These are phyloP conservation scores for Erpobdella octoculata DNA, from an alignment of 2,888 invertebrate genomes.

Conservation along the genomic window DNA sequence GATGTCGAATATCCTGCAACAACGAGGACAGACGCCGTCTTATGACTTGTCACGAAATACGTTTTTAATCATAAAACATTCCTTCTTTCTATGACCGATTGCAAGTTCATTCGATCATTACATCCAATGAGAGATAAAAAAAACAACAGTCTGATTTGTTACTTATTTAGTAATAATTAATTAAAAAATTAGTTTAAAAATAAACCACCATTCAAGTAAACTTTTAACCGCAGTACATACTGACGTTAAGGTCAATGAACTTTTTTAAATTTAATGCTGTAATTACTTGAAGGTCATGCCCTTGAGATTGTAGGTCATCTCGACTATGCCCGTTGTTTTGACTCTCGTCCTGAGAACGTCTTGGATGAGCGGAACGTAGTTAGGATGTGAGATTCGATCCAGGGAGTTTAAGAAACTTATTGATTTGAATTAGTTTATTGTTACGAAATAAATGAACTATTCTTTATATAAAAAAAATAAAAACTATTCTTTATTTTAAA, in stretches of 20 bases:
- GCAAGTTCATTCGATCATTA: too few species aligned
- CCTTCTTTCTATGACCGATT: too few species aligned
- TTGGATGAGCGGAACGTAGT: slow-evolving; percentile 22
- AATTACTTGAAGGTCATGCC: slow-evolving; percentile 24
- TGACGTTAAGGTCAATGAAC: background rate
- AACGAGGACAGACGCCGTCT: background rate
- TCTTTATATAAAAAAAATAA: too few species aligned
- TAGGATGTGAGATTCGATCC: slow-evolving; percentile 22
- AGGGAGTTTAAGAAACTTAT: slow-evolving; percentile 25
- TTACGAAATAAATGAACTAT: background rate
- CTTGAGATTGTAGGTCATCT: slow-evolving; percentile 8
- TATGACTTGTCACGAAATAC: too few species aligned
- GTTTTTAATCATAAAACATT: too few species aligned
- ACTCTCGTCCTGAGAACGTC: slow-evolving; percentile 29
- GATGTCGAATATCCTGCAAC: slow-evolving; percentile 76
- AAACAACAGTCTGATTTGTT: too few species aligned
- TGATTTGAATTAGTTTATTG: background rate
- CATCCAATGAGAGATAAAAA: too few species aligned
- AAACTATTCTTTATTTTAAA: too few species aligned
- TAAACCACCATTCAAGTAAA: background rate
- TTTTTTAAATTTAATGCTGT: too few species aligned
- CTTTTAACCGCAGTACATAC: background rate
- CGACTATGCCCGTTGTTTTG: slow-evolving; percentile 30
- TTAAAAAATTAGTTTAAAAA: too few species aligned
- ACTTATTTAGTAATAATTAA: too few species aligned